Evolutionary conservation across 1,140 invertebrate genomes (phyloP), one percentile per base, ranked within the genome.

Genomic region (Aphelenchoides besseyi): DNA sequence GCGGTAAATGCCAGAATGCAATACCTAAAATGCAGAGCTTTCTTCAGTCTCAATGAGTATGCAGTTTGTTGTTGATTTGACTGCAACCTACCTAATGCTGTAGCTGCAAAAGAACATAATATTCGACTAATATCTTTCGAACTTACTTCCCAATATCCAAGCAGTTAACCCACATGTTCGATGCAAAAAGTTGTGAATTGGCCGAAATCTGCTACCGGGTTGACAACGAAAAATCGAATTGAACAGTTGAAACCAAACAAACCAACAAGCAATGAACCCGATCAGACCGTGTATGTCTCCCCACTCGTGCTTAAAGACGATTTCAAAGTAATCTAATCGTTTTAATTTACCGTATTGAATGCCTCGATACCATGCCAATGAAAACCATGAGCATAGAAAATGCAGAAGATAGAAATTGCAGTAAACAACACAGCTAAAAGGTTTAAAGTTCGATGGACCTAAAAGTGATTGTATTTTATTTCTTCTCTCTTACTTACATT

Each of bases 81-180:
- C n/a, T n/a, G n/a, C n/a, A 8, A 41, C 37, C 5, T 41, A 8
- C 37, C 37, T 8, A 41, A n/a, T n/a, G 55, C 23, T 23, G 18
- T 59, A 8, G 55, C 55, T 59, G 55, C 5, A 33, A 59, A 59
- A 8, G 5, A 59, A 33, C 5, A 8, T 23, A 8, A 33, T 8
- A 59, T 5, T 28, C 5, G 55, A 59, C 23, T 8, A 5, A 33
- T 8, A 59, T 28, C 5, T 33, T 5, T 28, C 18, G 12, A 59
- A 59, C 55, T 59, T 33, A 59, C 55, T 59, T 5, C 55, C 55
- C 55, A 59, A 18, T 23, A 59, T 16, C 55, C 55, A 59, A 16
- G 5, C 55, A 28, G 18, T 59, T 59, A 59, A 23, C 23, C 55
- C 55, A 33, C 55, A 59, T 5, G 5, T 18, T 59, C 55, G 5